These are phyloP conservation scores for Bovichtus diacanthus DNA, from an alignment of 2,797 vertebrate species.

Conservation along the genomic window DNA sequence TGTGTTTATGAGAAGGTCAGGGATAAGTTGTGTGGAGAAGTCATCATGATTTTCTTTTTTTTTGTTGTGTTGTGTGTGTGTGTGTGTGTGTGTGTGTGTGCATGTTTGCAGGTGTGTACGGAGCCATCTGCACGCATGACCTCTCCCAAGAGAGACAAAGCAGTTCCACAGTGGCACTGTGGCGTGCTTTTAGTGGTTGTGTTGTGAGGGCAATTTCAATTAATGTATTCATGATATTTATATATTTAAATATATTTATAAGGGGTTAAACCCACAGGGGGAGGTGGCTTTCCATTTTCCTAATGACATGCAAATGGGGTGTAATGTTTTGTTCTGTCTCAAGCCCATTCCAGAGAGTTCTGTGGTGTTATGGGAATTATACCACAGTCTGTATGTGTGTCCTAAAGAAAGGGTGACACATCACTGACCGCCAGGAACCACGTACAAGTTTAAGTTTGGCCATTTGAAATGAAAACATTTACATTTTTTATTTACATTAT, in stretches of 20 bases:
- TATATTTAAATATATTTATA: conserved; percentile 90
- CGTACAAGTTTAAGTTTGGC: conserved; percentile 13
- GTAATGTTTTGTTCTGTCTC: conserved; percentile 83
- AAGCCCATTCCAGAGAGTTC: conserved; percentile 74
- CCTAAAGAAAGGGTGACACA: conserved; percentile 16
- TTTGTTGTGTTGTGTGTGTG: neutral
- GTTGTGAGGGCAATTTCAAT: conserved; percentile 76
- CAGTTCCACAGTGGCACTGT: conserved; percentile 39
- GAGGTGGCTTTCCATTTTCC: conserved; percentile 74
- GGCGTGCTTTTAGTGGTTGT: conserved; percentile 68
- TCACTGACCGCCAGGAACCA: neutral
- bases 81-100: neutral
- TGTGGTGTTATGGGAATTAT: conserved; percentile 55
- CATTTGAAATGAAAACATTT: neutral
- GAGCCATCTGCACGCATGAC: conserved; percentile 29
- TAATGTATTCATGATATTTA: conserved; percentile 89
- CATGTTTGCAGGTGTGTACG: conserved; percentile 48
- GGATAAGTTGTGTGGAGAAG: conserved; percentile 48
- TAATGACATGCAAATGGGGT: conserved; percentile 88
- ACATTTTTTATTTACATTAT: neutral
- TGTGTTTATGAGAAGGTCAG: conserved; percentile 69
- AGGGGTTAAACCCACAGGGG: conserved; percentile 83
- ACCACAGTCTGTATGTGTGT: neutral
- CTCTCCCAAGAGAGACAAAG: conserved; percentile 63
- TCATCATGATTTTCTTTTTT: conserved; percentile 20